phyloP scores from a whole-genome alignment of 1,140 invertebrate species.

The Macrosteles quadrilineatus region DNA sequence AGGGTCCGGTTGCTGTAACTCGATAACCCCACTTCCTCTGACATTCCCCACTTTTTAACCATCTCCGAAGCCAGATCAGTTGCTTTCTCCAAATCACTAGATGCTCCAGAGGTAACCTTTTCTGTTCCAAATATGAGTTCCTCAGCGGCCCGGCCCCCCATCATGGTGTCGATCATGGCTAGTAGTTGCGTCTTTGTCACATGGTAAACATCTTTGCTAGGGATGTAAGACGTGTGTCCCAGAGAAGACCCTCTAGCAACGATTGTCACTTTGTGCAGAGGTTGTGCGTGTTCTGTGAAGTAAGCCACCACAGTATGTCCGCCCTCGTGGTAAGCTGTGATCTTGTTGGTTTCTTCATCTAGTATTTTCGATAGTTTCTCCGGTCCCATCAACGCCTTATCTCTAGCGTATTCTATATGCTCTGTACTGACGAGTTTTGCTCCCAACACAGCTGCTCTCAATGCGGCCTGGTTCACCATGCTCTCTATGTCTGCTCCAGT shows the following conservation, averaged over 20 bases:
- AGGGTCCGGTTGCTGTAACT: background rate
- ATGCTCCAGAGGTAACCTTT: constrained; percentile 65
- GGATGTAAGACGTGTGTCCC: constrained; percentile 50
- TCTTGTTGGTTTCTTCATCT: constrained; percentile 86
- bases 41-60: too few species aligned
- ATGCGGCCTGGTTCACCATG: constrained; percentile 75
- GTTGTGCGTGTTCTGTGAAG: constrained; percentile 83
- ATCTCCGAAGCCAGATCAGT: constrained; percentile 44
- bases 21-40: background rate
- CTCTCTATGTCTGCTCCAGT: constrained; percentile 77
- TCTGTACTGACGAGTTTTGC: constrained; percentile 68
- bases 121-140: constrained; percentile 67
- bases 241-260: constrained; percentile 62
- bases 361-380: constrained; percentile 82
- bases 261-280: constrained; percentile 77
- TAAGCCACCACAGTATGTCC: constrained; percentile 93
- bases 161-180: constrained; percentile 38
- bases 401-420: constrained; percentile 75
- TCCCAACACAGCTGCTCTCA: constrained; percentile 70
- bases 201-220: background rate
- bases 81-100: constrained; percentile 58
- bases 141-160: constrained; percentile 69
- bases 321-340: constrained; percentile 96
- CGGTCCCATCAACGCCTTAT: constrained; percentile 40
- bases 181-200: background rate